phyloP scores from a whole-genome alignment of 1,140 invertebrate genomes.

The Theocolax elegans region DNA sequence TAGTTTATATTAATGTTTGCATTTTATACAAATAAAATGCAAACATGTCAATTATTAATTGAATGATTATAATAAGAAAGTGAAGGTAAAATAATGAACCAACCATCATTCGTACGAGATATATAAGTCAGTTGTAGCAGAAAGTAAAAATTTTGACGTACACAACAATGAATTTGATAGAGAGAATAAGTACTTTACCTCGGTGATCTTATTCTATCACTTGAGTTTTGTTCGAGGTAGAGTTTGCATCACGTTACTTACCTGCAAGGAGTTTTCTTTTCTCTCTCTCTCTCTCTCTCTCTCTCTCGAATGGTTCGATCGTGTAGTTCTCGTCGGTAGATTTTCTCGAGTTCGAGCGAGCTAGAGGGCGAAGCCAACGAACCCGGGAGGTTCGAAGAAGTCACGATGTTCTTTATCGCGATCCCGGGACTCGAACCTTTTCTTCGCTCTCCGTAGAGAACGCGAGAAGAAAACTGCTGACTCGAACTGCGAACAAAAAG shows the following conservation, averaged over 20 bases:
- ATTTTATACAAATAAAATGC: too few relatives aligned
- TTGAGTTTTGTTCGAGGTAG: conserved; percentile 12
- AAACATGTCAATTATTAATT: too few relatives aligned
- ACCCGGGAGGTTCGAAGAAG: not conserved
- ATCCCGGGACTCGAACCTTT: conserved; percentile 31
- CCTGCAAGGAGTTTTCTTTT: too few relatives aligned
- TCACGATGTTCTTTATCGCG: conserved; percentile 36
- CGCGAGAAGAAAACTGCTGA: not conserved
- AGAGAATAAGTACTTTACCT: too few relatives aligned
- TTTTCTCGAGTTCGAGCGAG: conserved; percentile 22
- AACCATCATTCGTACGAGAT: too few relatives aligned
- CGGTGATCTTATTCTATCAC: not conserved
- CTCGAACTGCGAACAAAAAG: not conserved
- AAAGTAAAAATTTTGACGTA: too few relatives aligned
- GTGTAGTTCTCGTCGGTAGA: conserved; percentile 39
- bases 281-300: not conserved
- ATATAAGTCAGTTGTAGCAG: too few relatives aligned
- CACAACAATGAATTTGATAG: too few relatives aligned
- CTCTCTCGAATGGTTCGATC: not conserved
- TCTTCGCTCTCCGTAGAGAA: not conserved
- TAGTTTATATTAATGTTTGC: too few relatives aligned
- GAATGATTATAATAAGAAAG: too few relatives aligned
- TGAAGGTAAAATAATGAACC: too few relatives aligned
- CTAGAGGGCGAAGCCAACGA: not conserved
- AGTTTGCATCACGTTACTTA: too few relatives aligned